Percentiles rank a stretch among this genome's conserved stretches.
These are phyloP conservation scores for Formica selysi DNA, from an alignment of 1,140 invertebrate genomes.

Conservation along the genomic window DNA sequence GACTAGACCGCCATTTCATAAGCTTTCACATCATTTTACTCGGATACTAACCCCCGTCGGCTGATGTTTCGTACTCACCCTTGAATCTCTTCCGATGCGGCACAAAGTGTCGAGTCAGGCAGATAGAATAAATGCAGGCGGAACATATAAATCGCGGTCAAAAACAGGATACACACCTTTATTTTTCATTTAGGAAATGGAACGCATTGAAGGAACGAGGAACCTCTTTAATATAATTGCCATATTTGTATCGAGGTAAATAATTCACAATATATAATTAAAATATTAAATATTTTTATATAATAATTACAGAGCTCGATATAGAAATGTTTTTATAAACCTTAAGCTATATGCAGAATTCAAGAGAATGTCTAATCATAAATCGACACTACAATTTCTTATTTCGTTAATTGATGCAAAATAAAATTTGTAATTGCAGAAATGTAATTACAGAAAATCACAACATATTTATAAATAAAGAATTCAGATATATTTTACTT, in stretches of 20 bases:
- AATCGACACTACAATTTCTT: not conserved
- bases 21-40: conserved; percentile 76
- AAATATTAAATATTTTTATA: not conserved
- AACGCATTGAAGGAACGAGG: not conserved
- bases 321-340: not conserved
- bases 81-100: conserved; percentile 69
- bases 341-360: not conserved
- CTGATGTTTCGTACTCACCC: conserved; percentile 64
- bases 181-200: conserved; percentile 29
- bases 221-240: conserved; percentile 13
- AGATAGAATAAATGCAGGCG: conserved; percentile 42
- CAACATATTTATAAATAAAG: not conserved
- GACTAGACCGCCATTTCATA: conserved; percentile 75
- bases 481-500: no score
- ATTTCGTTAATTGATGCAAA: not conserved
- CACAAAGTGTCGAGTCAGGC: conserved; percentile 43
- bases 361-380: not conserved
- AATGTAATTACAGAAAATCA: not conserved
- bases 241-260: not conserved
- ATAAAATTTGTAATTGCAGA: not conserved
- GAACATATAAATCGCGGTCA: conserved; percentile 26
- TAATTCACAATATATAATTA: not conserved
- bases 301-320: conserved; percentile 7
- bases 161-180: conserved; percentile 10
- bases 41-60: conserved; percentile 62